These are phyloP conservation scores for Drosophila koepferae DNA, from an alignment of 2,888 invertebrate genomes.

Conservation along the genomic window DNA sequence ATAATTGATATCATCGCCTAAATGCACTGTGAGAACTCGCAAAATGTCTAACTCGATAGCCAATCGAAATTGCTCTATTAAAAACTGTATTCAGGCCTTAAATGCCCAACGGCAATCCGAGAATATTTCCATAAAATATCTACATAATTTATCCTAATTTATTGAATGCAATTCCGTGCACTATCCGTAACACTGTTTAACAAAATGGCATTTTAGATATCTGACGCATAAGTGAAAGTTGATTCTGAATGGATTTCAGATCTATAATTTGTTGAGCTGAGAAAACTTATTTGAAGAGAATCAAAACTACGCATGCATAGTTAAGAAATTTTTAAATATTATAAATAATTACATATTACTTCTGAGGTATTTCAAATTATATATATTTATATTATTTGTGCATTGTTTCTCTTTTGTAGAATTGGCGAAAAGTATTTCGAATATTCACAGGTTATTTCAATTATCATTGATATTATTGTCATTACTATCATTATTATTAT, in stretches of 20 bases:
- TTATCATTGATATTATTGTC: no score
- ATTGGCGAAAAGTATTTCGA: no score
- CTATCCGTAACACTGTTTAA: not conserved
- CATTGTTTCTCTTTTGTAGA: no score
- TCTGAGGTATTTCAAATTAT: no score
- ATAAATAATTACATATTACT: no score
- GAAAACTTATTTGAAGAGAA: not conserved
- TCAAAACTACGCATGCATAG: not conserved
- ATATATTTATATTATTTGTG: no score
- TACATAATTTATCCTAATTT: not conserved
- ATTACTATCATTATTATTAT: no score
- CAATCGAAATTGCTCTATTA: conserved; percentile 3
- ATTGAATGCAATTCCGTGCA: not conserved
- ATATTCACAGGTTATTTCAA: no score
- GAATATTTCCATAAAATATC: not conserved
- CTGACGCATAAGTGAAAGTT: not conserved
- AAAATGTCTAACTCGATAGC: not conserved
- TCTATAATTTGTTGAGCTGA: not conserved
- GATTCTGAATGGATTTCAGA: not conserved
- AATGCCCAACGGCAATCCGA: not conserved
- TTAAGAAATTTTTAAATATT: not conserved
- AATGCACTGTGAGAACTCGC: conserved; percentile 28
- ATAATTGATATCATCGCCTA: conserved; percentile 23
- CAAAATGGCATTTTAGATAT: not conserved
- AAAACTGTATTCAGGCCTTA: no score